These are phyloP conservation scores for Acipenser ruthenus DNA, from an alignment of 2,797 vertebrate species.

Conservation along the genomic window DNA sequence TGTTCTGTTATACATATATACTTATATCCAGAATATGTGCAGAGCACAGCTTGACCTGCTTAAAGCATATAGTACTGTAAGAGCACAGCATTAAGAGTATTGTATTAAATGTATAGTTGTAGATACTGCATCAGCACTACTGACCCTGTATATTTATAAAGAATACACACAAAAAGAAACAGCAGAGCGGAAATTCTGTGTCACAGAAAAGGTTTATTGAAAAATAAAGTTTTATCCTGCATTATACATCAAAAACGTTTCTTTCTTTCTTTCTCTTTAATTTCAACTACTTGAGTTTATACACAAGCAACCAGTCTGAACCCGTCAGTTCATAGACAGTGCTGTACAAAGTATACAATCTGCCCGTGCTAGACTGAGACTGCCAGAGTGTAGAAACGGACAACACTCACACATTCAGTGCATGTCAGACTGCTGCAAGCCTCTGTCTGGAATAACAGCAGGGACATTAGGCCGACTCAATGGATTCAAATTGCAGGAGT, in stretches of 20 bases:
- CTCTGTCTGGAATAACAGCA: too few species aligned
- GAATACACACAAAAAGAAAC: slow-evolving; percentile 26
- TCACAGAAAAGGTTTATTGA: slow-evolving; percentile 97
- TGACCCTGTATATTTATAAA: slow-evolving; percentile 46
- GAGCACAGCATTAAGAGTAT: slow-evolving; percentile 14
- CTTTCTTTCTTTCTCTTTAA: neutral
- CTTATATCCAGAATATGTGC: neutral
- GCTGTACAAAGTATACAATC: too few species aligned
- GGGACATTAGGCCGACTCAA: too few species aligned
- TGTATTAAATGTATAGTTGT: slow-evolving; percentile 39
- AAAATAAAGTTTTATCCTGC: slow-evolving; percentile 95
- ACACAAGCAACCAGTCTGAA: neutral
- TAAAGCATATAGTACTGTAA: neutral
- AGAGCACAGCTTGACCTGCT: neutral
- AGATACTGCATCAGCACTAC: slow-evolving; percentile 40
- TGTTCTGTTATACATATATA: too few species aligned
- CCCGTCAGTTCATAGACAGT: too few species aligned
- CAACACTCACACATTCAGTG: too few species aligned
- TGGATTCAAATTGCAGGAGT: too few species aligned
- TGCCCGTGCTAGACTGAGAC: too few species aligned
- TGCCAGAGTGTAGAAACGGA: too few species aligned
- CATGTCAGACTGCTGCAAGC: too few species aligned
- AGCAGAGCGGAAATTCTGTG: slow-evolving; percentile 31
- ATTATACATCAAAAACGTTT: slow-evolving; percentile 62
- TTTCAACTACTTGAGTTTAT: neutral